phyloP scores from a whole-genome alignment of 2,888 invertebrate species.

The Paralinhomoeus sp. region DNA sequence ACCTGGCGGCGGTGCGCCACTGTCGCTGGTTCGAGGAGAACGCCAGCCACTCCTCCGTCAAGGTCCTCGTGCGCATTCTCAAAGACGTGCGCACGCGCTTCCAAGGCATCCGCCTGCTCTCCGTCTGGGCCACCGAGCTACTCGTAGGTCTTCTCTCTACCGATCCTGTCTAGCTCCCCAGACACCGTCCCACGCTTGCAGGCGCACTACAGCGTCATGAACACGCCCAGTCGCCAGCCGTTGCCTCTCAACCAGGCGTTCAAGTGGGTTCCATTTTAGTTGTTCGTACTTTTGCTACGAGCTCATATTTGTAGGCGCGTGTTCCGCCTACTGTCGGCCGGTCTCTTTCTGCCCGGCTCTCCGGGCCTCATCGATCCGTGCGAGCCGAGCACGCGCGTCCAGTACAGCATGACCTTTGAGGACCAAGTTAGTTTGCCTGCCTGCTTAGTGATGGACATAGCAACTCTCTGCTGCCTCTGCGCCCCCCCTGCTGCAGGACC shows the following conservation, averaged over 20 bases:
- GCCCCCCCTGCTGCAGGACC: conserved; percentile 40
- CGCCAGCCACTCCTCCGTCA: conserved; percentile 48
- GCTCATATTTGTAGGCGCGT: conserved; percentile 39
- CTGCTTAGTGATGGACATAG: conserved; percentile 44
- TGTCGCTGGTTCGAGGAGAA: conserved; percentile 96
- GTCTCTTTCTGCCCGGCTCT: conserved; percentile 74
- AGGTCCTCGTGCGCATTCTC: conserved; percentile 65
- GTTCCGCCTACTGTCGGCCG: conserved; percentile 70
- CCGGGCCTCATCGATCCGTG: conserved; percentile 50
- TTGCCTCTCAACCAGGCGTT: conserved; percentile 75
- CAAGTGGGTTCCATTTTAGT: conserved; percentile 6
- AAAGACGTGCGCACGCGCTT: conserved; percentile 71
- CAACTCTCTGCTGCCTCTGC: conserved; percentile 40
- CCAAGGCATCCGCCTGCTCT: conserved; percentile 64
- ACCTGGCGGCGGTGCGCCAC: conserved; percentile 76
- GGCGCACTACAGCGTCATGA: conserved; percentile 76
- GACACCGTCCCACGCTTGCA: no score
- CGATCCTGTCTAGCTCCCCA: not conserved
- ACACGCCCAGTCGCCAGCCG: conserved; percentile 45
- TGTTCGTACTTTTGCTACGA: not conserved
- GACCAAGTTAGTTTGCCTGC: conserved; percentile 42
- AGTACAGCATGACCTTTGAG: conserved; percentile 65
- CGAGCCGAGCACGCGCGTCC: conserved; percentile 64
- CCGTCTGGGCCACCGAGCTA: conserved; percentile 88
- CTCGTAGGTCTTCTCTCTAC: conserved; percentile 32